Conservation (phyloP, 2,797 vertebrate genomes). For the Loriculus beryllinus region DNA sequence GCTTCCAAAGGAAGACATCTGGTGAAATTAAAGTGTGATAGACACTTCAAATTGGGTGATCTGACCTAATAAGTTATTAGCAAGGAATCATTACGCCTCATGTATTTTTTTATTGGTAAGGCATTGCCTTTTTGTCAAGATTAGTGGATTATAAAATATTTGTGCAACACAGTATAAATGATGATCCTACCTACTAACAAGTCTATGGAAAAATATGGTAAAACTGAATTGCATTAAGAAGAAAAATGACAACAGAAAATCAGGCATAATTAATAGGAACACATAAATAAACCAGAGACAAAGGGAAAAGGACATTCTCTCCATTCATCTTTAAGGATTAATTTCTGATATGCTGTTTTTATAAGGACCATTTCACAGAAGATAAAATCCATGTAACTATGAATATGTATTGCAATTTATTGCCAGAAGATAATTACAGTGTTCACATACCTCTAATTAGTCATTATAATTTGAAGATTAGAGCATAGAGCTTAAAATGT, state of each 20-base stretch:
- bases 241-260: conserved; percentile 68
- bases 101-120: conserved; percentile 86
- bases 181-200: conserved; percentile 75
- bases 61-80: conserved; percentile 86
- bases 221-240: conserved; percentile 79
- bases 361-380: conserved; percentile 17
- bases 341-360: conserved; percentile 57
- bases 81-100: conserved; percentile 86
- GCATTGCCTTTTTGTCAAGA: conserved; percentile 87
- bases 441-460: background rate
- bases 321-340: conserved; percentile 55
- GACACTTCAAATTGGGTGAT: conserved; percentile 75
- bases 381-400: background rate
- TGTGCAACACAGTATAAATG: conserved; percentile 87
- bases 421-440: background rate
- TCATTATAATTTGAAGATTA: conserved; percentile 4
- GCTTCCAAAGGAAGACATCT: conserved; percentile 59
- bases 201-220: conserved; percentile 76
- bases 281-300: conserved; percentile 68
- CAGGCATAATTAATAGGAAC: conserved; percentile 68
- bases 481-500: background rate
- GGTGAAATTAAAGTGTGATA: conserved; percentile 70
- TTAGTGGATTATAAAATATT: conserved; percentile 88
- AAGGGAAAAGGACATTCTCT: conserved; percentile 44
- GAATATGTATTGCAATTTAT: conserved; percentile 18